Conservation (phyloP, 2,113 vertebrate genomes). For the Cyprinodon variegatus region DNA sequence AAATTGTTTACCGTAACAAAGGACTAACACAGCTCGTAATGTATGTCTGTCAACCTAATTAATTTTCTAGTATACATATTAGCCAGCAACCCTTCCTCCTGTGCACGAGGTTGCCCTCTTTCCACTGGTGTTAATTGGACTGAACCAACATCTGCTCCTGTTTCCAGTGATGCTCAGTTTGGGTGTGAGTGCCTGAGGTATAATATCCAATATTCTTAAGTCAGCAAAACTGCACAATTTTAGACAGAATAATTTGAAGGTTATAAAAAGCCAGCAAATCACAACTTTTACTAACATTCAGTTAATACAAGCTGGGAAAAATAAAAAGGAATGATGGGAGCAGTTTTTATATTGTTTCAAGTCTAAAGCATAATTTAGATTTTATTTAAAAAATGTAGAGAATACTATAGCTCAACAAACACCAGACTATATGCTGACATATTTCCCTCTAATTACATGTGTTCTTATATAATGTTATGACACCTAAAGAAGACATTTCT, state of each 20-base stretch:
- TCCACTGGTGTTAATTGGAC: slow-evolving; percentile 68
- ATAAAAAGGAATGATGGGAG: not conserved
- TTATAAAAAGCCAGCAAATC: not conserved
- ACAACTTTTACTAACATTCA: not conserved
- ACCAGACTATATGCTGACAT: not conserved
- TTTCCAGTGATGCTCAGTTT: slow-evolving; percentile 62
- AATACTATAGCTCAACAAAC: slow-evolving; percentile 4
- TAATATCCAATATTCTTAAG: slow-evolving; percentile 24
- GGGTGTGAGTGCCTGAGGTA: slow-evolving; percentile 31
- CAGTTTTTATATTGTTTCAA: not conserved
- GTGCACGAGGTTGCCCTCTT: slow-evolving; percentile 58
- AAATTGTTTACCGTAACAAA: slow-evolving; percentile 1
- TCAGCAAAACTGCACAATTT: slow-evolving; percentile 15
- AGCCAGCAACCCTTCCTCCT: slow-evolving; percentile 58
- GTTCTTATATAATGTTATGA: slow-evolving; percentile 12
- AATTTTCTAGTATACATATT: slow-evolving; percentile 63
- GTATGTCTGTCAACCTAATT: slow-evolving; percentile 55
- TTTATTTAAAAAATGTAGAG: slow-evolving; percentile 4
- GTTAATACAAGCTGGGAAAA: slow-evolving; percentile 2
- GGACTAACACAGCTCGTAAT: slow-evolving; percentile 28
- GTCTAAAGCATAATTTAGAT: not conserved
- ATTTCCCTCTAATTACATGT: slow-evolving; percentile 19
- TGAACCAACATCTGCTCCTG: slow-evolving; percentile 75
- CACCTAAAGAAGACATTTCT: slow-evolving; percentile 29
- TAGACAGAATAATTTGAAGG: not conserved